A percentile compares a stretch with the other conserved stretches of the same genome.
phyloP scores from a whole-genome alignment of 2,888 invertebrate species.

The Tenthredo livida region DNA sequence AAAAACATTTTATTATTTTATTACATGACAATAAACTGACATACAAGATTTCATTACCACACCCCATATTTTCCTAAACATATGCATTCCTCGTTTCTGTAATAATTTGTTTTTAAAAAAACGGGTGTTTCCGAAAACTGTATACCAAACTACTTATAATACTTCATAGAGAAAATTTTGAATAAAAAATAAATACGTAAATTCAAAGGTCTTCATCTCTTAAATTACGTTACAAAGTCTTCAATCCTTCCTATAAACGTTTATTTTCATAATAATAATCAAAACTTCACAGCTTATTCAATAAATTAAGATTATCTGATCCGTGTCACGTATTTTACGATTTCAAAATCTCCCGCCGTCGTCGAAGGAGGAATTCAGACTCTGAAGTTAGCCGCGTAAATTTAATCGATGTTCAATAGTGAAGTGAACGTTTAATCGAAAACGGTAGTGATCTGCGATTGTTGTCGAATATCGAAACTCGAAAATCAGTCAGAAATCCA shows the following conservation, averaged over 20 bases:
- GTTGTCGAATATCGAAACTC: not conserved
- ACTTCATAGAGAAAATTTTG: not conserved
- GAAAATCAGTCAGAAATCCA: slow-evolving; percentile 51
- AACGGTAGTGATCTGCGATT: slow-evolving; percentile 27
- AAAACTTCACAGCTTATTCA: not conserved
- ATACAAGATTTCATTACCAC: slow-evolving; percentile 43
- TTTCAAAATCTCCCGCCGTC: not conserved
- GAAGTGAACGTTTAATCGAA: slow-evolving; percentile 33
- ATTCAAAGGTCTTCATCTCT: not conserved
- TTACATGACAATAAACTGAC: slow-evolving; percentile 30
- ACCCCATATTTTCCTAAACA: slow-evolving; percentile 45
- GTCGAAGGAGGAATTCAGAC: not conserved
- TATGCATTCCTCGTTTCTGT: slow-evolving; percentile 7
- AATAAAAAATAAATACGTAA: not conserved
- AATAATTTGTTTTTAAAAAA: slow-evolving; percentile 9
- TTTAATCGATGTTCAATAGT: not conserved
- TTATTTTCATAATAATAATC: not conserved
- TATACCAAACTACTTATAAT: not conserved
- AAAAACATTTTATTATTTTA: slow-evolving; percentile 53
- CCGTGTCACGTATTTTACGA: not conserved
- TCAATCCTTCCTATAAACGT: not conserved
- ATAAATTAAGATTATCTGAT: not conserved
- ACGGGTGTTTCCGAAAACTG: not conserved
- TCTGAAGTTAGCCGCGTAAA: not conserved
- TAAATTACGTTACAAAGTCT: not conserved